Percentiles rank a stretch among this genome's conserved stretches.
Evolutionary conservation across 2,888 invertebrate genomes (phyloP).

Genomic region (Galeopsomyia nigrocyanea): DNA sequence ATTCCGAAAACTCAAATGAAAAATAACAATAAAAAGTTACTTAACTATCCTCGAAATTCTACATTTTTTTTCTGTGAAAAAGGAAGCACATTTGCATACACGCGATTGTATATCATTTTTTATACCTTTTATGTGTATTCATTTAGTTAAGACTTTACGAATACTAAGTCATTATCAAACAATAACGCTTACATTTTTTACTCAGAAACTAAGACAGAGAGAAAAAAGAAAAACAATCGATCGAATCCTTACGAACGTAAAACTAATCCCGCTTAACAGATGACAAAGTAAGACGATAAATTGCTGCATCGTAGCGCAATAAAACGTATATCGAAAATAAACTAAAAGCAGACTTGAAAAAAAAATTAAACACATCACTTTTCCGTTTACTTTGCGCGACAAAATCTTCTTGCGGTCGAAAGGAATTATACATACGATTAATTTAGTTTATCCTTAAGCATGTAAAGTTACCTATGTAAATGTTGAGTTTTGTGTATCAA

Average conservation of each 20-base stretch:
- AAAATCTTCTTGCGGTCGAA: slow-evolving; percentile 59
- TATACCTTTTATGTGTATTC: slow-evolving; percentile 19
- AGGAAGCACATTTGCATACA: slow-evolving; percentile 59
- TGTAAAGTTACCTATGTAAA: slow-evolving; percentile 63
- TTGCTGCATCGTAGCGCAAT: slow-evolving; percentile 7
- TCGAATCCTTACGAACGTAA: slow-evolving; percentile 44
- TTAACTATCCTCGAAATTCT: slow-evolving; percentile 39
- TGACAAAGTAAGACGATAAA: slow-evolving; percentile 36
- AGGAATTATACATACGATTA: slow-evolving; percentile 65
- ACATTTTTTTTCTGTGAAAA: slow-evolving; percentile 49
- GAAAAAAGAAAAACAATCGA: slow-evolving; percentile 34
- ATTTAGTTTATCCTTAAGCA: slow-evolving; percentile 62
- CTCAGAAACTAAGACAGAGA: slow-evolving; percentile 19
- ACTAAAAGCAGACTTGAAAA: slow-evolving; percentile 39
- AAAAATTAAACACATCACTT: slow-evolving; percentile 57
- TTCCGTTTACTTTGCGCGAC: slow-evolving; percentile 53
- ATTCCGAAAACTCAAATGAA: slow-evolving; percentile 29
- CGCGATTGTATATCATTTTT: slow-evolving; percentile 41
- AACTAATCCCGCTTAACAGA: slow-evolving; percentile 40
- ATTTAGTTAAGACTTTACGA: slow-evolving; percentile 43
- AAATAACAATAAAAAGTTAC: slow-evolving; percentile 34
- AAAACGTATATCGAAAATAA: slow-evolving; percentile 31
- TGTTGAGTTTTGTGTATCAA: slow-evolving; percentile 58
- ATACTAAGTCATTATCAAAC: slow-evolving; percentile 37
- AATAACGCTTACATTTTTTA: slow-evolving; percentile 33